Conservation (phyloP, 35 echinoderm and acorn worm genomes). For the Apostichopus californicus region DNA sequence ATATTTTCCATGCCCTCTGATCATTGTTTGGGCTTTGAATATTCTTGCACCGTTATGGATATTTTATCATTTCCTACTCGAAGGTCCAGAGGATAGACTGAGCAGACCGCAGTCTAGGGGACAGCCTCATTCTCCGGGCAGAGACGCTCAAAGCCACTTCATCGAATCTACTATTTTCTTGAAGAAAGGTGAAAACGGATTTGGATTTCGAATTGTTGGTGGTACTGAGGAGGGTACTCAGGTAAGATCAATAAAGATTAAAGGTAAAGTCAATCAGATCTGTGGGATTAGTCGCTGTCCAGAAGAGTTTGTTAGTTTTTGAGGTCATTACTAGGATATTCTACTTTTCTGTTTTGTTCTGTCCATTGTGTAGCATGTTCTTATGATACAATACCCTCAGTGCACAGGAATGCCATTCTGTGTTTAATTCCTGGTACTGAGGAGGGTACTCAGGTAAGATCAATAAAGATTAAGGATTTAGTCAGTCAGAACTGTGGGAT, state of each 20-base stretch:
- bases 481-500: no score
- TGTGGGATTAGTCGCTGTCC: no score
- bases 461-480: background rate
- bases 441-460: constrained; percentile 88
- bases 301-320: no score
- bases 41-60: background rate
- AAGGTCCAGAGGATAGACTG: constrained; percentile 49
- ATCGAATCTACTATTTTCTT: constrained; percentile 96
- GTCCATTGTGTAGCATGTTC: no score
- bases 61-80: background rate
- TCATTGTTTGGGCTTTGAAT: background rate
- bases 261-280: background rate
- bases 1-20: background rate
- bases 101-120: constrained; percentile 73
- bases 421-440: constrained; percentile 52
- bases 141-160: constrained; percentile 58
- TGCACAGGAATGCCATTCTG: no score
- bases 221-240: constrained; percentile 92
- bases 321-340: no score
- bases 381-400: no score
- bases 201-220: constrained; percentile 95
- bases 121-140: constrained; percentile 20
- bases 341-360: no score
- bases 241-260: constrained; percentile 46
- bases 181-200: constrained; percentile 83